A percentile compares a stretch with the other conserved stretches of the same genome.
Conservation (phyloP, 2,888 invertebrate species). For the Disparrhopalites patrizii region DNA sequence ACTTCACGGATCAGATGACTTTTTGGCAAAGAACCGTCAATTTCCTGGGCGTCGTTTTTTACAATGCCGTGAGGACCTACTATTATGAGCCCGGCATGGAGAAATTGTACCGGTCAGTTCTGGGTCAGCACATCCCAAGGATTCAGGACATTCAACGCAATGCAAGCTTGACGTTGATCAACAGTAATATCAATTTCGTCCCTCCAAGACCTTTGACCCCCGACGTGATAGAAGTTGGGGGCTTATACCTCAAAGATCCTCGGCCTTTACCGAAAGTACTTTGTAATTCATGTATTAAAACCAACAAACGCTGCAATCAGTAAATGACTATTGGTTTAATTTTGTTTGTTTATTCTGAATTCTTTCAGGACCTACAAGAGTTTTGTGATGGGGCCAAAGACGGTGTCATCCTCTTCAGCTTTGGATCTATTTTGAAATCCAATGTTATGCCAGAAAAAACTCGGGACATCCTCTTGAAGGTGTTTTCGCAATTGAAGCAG, state of each 20-base stretch:
- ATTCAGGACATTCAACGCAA: neutral
- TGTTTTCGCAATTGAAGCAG: neutral
- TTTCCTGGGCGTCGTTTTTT: conserved; percentile 29
- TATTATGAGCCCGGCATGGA: neutral
- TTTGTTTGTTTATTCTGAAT: neutral
- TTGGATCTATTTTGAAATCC: neutral
- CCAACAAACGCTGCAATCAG: no score
- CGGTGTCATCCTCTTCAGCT: neutral
- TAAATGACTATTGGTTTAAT: neutral
- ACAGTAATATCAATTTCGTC: neutral
- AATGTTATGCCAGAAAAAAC: neutral
- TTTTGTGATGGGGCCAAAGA: neutral
- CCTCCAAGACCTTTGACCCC: neutral
- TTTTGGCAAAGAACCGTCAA: conserved; percentile 3
- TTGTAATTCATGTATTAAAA: no score
- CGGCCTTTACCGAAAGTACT: neutral
- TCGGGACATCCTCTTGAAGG: neutral
- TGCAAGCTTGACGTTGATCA: neutral
- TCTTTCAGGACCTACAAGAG: neutral
- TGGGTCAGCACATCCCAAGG: neutral
- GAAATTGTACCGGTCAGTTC: neutral
- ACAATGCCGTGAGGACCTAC: neutral
- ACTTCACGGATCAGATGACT: neutral
- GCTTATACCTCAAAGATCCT: neutral
- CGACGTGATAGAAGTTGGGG: neutral